phyloP scores from a whole-genome alignment of 2,113 vertebrate genomes.

The Lepus timidus region DNA sequence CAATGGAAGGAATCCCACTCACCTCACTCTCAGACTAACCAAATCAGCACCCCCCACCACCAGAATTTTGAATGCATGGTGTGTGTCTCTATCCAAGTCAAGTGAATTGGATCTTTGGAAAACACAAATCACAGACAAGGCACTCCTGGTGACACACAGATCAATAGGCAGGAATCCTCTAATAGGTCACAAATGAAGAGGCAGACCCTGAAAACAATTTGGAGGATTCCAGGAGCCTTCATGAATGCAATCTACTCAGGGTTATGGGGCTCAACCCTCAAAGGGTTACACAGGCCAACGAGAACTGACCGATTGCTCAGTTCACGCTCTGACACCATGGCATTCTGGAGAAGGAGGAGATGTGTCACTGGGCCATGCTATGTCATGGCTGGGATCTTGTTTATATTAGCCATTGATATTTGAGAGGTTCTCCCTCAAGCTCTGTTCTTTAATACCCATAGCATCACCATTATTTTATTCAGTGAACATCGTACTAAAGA shows the following conservation, averaged over 20 bases:
- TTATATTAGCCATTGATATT: not conserved
- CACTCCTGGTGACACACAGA: not conserved
- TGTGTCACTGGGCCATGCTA: not conserved
- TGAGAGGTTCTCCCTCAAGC: not conserved
- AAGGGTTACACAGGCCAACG: not conserved
- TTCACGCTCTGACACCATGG: not conserved
- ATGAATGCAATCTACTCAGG: not conserved
- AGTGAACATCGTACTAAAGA: not conserved
- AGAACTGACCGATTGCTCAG: not conserved
- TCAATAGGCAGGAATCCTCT: not conserved
- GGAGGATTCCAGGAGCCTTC: not conserved
- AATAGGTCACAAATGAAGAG: not conserved
- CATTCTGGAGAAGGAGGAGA: constrained; percentile 1
- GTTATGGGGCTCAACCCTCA: not conserved
- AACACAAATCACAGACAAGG: not conserved
- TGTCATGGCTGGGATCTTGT: not conserved
- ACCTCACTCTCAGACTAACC: not conserved
- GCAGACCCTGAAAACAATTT: not conserved
- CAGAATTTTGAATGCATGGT: not conserved
- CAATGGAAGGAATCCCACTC: not conserved
- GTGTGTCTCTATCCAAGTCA: not conserved
- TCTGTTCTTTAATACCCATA: not conserved
- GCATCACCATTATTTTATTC: not conserved
- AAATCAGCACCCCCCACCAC: not conserved
- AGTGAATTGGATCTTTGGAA: not conserved